Evolutionary conservation across 2,888 invertebrate species (phyloP).

Genomic region (Balanococcus diminutus): DNA sequence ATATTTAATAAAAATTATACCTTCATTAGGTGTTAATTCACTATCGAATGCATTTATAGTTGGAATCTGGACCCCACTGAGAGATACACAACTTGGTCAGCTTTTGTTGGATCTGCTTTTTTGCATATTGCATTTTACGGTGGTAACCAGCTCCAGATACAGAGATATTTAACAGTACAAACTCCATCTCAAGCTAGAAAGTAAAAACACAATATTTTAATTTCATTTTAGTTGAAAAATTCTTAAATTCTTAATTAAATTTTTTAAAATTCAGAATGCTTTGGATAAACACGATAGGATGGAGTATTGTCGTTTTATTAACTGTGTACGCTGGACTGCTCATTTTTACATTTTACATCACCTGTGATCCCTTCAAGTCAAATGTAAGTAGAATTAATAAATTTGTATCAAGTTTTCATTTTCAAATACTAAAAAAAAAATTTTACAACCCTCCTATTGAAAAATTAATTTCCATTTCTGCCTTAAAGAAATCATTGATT

Average conservation of each 20-base stretch:
- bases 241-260: background rate
- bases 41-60: slow-evolving; percentile 59
- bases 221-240: background rate
- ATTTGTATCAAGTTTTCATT: background rate
- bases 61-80: slow-evolving; percentile 62
- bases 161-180: slow-evolving; percentile 63
- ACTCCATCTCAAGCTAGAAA: slow-evolving; percentile 62
- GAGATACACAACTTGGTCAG: slow-evolving; percentile 63
- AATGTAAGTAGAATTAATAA: slow-evolving; percentile 60
- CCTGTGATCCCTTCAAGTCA: slow-evolving; percentile 64
- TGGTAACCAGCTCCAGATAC: slow-evolving; percentile 65
- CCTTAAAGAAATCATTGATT: too few species aligned
- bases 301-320: slow-evolving; percentile 59
- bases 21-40: too few species aligned
- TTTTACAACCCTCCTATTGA: too few species aligned
- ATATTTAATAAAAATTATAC: background rate
- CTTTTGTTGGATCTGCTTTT: slow-evolving; percentile 62
- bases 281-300: slow-evolving; percentile 60
- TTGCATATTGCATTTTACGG: slow-evolving; percentile 62
- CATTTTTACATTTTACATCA: slow-evolving; percentile 64
- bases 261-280: slow-evolving; percentile 59
- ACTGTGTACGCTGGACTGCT: slow-evolving; percentile 63
- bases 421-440: too few species aligned
- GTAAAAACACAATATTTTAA: slow-evolving; percentile 60
- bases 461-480: too few species aligned